Evolutionary conservation across 2,797 vertebrate genomes (phyloP), one percentile per base, ranked within the genome.

Genomic region (Labroides dimidiatus): DNA sequence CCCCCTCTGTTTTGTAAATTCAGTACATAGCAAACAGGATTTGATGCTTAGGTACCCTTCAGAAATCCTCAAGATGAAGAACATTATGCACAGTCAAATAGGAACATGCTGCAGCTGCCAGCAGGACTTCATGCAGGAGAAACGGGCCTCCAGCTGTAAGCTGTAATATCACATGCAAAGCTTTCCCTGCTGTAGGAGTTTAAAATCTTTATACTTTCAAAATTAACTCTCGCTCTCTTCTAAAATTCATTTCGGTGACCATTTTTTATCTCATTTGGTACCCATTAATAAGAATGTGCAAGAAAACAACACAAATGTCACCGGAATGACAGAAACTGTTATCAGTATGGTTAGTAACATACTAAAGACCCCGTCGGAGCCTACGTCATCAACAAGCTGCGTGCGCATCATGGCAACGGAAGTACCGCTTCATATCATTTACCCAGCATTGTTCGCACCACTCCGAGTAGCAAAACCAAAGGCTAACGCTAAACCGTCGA

Each of bases 41-140:
- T 78, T 72, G 59, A 78, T 66, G 60, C 64, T 64, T 52, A 44
- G 43, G 47, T 69, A 41, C 30, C 58, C 43, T 19, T 50, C 30
- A 6, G n/a, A 74, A 74, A 69, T 76, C 54, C 51, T 69, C 55
- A 64, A 69, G 43, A 65, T 27, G 0, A 75, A 69, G 49, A 59
- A 63, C 33, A 64, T 77, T 74, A 71, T 65, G 43, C 48, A 74
- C 49, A 41, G 72, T 16, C 64, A 62, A 63, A 56, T 27, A 30
- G 20, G 45, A 67, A 62, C 43, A 39, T 24, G 57, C 36, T 30
- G 17, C 17, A 21, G 33, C 43, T 41, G 55, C 39, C 62, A 54
- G 24, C 62, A 54, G 24, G 4, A 17, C 43, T 33, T 36, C 54
- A 54, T 36, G 39, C 19, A 19, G 50, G 1, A 27, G 44, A 56